Evolutionary conservation across 2,113 vertebrate genomes (phyloP).

Genomic region (Raphicerus campestris): DNA sequence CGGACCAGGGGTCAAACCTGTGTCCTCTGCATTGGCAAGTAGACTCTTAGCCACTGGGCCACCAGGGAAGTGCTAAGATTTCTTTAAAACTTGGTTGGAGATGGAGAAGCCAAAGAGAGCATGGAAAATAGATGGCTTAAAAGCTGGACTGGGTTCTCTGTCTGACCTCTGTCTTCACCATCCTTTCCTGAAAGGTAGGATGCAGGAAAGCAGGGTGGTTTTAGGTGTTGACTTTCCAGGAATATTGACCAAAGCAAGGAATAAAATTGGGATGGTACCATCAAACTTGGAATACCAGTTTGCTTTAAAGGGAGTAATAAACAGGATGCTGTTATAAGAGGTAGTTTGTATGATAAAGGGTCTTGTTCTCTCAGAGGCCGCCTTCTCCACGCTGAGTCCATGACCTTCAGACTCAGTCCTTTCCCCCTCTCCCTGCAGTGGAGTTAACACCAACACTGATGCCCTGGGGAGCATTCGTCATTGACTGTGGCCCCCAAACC

Average conservation of each 20-base stretch:
- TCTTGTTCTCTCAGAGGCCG: neutral
- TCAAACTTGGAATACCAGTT: neutral
- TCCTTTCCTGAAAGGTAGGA: neutral
- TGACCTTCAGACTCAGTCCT: accelerated
- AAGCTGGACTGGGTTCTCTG: no score
- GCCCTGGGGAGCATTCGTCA: accelerated
- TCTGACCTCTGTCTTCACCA: neutral
- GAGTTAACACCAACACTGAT: neutral
- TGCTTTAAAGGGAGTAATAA: neutral
- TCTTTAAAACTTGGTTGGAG: neutral
- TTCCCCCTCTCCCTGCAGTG: accelerated
- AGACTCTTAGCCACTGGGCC: neutral
- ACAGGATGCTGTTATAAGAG: neutral
- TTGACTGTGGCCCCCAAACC: neutral
- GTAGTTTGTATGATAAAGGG: neutral
- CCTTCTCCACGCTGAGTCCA: accelerated
- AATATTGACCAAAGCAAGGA: neutral
- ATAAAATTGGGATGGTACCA: neutral
- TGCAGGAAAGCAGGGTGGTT: accelerated
- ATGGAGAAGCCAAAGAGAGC: neutral
- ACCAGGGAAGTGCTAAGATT: neutral
- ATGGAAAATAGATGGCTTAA: neutral
- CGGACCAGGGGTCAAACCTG: neutral
- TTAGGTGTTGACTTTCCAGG: neutral
- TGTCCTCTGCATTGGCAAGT: neutral